Conservation (phyloP, 2,113 vertebrate species). For the Corvus moneduloides region DNA sequence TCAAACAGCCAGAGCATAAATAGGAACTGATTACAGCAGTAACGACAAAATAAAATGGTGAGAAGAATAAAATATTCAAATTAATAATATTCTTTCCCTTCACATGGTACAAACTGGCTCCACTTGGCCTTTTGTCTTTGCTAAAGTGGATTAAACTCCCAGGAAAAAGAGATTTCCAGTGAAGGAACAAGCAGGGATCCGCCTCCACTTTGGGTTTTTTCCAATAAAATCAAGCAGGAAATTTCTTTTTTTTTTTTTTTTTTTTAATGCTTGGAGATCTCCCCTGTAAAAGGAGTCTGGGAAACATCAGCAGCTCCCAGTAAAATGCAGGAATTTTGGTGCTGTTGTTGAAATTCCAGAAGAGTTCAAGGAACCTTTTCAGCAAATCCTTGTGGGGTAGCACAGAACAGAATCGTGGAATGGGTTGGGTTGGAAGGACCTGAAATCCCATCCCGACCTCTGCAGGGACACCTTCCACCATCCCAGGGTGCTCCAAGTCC, state of each 20-base stretch:
- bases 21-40: conserved; percentile 21
- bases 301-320: not conserved
- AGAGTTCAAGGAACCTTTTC: not conserved
- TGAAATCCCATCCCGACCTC: not conserved
- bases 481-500: not conserved
- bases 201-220: not conserved
- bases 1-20: not conserved
- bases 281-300: not conserved
- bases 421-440: not conserved
- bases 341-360: not conserved
- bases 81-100: not conserved
- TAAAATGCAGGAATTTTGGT: not conserved
- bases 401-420: not conserved
- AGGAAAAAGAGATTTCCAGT: not conserved
- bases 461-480: not conserved
- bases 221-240: not conserved
- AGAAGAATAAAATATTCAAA: not conserved
- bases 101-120: not conserved
- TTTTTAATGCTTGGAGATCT: not conserved
- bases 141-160: not conserved
- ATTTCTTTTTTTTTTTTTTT: not conserved
- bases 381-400: not conserved
- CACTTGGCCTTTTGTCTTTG: not conserved
- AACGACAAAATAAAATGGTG: not conserved
- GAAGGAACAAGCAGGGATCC: not conserved